Conservation (phyloP, 2,888 invertebrate genomes). For the Nomada lathburiana region DNA sequence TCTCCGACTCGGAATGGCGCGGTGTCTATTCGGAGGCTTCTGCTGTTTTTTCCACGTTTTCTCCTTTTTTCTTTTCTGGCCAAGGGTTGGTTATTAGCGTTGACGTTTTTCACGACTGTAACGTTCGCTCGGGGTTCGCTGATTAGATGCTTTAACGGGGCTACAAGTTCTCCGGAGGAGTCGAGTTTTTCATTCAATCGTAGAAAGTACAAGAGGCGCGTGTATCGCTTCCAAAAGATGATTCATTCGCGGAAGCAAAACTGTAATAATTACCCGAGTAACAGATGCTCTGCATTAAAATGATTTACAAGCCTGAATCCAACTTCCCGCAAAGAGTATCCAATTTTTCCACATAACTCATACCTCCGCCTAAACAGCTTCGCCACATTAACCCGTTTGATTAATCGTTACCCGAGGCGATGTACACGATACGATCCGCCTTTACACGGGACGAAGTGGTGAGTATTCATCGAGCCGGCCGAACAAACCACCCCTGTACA, state of each 20-base stretch:
- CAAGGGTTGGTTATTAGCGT: not conserved
- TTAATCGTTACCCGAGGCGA: slow-evolving; percentile 5
- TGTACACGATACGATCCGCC: not conserved
- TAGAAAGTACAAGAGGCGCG: not conserved
- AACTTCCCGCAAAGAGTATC: too few relatives aligned
- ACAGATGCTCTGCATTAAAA: too few relatives aligned
- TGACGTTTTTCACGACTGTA: not conserved
- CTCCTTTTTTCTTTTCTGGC: not conserved
- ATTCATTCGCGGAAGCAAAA: too few relatives aligned
- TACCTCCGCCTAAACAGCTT: too few relatives aligned
- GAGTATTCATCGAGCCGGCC: slow-evolving; percentile 16
- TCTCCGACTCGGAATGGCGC: not conserved
- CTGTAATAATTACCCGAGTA: too few relatives aligned
- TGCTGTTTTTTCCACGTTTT: not conserved
- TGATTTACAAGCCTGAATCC: too few relatives aligned
- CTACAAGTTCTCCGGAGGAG: not conserved
- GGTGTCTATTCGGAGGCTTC: not conserved
- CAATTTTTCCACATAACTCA: too few relatives aligned
- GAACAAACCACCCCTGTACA: slow-evolving; percentile 27
- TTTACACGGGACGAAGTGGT: not conserved
- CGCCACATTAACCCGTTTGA: not conserved
- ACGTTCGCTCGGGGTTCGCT: not conserved
- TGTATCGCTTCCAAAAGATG: too few relatives aligned
- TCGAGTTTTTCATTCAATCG: not conserved
- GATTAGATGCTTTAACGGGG: not conserved